Evolutionary conservation across 2,113 vertebrate genomes (phyloP).

Genomic region (Burhinus oedicnemus): DNA sequence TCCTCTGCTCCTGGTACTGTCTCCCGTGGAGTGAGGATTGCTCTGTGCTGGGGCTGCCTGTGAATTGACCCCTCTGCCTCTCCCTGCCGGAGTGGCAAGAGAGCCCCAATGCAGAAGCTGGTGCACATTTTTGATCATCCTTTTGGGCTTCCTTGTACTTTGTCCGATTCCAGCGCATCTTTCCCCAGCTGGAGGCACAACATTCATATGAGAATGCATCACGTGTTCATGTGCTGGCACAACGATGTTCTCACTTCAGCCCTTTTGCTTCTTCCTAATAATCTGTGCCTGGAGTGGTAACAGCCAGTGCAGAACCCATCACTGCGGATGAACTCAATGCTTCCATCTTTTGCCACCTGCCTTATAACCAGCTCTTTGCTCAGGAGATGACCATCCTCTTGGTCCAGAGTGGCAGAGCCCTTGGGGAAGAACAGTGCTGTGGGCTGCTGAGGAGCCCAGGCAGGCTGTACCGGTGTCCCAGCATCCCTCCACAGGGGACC

Average conservation of each 20-base stretch:
- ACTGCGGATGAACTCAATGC: rapidly evolving
- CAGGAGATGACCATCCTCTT: background rate
- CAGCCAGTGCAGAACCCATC: background rate
- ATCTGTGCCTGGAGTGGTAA: background rate
- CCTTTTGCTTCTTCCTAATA: background rate
- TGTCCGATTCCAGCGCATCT: background rate
- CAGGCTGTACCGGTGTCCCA: background rate
- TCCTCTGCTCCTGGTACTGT: background rate
- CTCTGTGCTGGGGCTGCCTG: background rate
- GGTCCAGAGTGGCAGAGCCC: background rate
- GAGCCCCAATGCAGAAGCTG: background rate
- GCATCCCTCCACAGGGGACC: too few species aligned
- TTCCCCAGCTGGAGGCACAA: background rate
- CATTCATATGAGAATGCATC: background rate
- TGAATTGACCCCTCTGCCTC: rapidly evolving
- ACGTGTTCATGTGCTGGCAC: background rate
- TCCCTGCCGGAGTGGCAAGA: background rate
- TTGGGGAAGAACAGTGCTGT: too few species aligned
- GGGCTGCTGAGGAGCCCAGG: background rate
- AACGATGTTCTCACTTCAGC: background rate
- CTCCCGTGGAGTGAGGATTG: background rate
- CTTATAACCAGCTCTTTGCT: background rate
- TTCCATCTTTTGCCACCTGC: background rate
- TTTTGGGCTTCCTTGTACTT: background rate
- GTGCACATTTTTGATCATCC: background rate